A percentile compares a stretch with the other conserved stretches of the same genome.
Conservation (phyloP, 1,140 invertebrate species). For the Meloidogyne hapla region DNA sequence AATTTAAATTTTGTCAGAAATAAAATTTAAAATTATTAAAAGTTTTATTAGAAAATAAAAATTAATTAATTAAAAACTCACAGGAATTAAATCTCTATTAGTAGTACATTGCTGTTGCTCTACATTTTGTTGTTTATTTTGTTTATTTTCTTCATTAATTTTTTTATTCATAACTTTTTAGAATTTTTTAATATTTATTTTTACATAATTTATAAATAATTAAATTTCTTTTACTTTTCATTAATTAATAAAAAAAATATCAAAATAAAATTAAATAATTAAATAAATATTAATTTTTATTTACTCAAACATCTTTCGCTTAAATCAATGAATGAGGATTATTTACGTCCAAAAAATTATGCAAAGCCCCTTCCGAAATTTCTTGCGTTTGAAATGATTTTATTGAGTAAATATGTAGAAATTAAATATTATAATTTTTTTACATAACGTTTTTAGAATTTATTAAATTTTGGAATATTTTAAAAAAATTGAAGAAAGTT, state of each 20-base stretch:
- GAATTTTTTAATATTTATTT: too few relatives aligned
- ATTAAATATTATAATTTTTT: neutral
- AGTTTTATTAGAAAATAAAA: too few relatives aligned
- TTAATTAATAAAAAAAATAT: too few relatives aligned
- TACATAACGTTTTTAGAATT: too few relatives aligned
- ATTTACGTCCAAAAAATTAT: conserved; percentile 3
- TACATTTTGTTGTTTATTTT: neutral
- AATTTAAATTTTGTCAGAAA: too few relatives aligned
- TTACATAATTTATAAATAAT: too few relatives aligned
- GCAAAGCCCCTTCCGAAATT: neutral
- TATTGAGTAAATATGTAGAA: neutral
- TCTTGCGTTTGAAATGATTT: neutral
- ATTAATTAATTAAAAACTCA: neutral
- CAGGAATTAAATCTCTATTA: neutral
- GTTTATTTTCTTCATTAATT: neutral
- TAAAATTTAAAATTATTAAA: too few relatives aligned
- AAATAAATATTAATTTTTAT: neutral
- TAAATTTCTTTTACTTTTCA: too few relatives aligned
- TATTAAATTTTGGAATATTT: too few relatives aligned
- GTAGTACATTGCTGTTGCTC: neutral
- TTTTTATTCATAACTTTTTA: neutral
- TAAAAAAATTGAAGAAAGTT: too few relatives aligned
- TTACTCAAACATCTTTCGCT: neutral
- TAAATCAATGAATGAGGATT: conserved; percentile 3
- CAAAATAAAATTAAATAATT: too few relatives aligned